Evolutionary conservation across 2,888 invertebrate species (phyloP).

Genomic region (Andrena dorsata): DNA sequence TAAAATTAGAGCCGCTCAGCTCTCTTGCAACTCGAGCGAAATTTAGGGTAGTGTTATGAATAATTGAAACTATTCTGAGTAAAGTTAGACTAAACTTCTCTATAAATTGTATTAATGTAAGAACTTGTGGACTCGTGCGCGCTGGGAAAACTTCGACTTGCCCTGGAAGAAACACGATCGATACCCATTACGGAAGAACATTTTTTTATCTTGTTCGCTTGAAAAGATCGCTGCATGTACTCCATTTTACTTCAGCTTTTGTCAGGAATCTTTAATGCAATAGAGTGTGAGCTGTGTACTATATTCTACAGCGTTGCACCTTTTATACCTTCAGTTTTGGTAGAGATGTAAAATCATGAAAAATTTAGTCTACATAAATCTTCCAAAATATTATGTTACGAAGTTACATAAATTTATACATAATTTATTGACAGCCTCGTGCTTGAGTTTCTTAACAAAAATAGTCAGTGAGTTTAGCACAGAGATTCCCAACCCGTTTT

Average conservation of each 20-base stretch:
- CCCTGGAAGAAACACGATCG: constrained; percentile 20
- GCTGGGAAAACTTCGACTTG: not conserved
- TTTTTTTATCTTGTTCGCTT: not conserved
- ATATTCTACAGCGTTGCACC: no score
- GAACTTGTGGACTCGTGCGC: not conserved
- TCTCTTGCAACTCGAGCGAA: not conserved
- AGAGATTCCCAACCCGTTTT: no score
- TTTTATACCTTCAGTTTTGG: no score
- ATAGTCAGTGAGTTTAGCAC: no score
- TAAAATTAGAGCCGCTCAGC: constrained; percentile 10
- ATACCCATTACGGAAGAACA: constrained; percentile 1
- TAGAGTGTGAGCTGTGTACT: not conserved
- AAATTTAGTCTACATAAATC: not conserved
- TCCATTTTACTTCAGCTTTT: not conserved
- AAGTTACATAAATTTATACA: not conserved
- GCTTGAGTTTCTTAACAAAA: no score
- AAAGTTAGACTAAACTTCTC: constrained; percentile 4
- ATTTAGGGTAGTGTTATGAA: constrained; percentile 31
- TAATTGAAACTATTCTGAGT: constrained; percentile 25
- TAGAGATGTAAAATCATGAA: no score
- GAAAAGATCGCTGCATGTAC: no score
- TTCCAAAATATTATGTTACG: not conserved
- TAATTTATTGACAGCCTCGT: not conserved
- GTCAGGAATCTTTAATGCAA: not conserved
- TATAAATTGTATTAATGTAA: constrained; percentile 16